phyloP scores from a whole-genome alignment of 2,113 vertebrate genomes.

The Ptilonorhynchus violaceus region DNA sequence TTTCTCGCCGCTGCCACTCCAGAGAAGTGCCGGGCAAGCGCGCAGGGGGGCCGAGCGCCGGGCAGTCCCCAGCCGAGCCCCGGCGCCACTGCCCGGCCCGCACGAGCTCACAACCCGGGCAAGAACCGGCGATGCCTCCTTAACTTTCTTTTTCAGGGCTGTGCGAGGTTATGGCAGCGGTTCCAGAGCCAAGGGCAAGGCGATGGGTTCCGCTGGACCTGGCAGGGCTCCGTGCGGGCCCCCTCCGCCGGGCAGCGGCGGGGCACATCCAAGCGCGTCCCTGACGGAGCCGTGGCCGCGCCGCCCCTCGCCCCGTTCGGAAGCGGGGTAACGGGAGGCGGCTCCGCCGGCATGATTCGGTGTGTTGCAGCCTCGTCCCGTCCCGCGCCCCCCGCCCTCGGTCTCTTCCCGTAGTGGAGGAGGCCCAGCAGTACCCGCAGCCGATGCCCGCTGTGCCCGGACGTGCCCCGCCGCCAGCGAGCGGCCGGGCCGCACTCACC shows the following conservation, averaged over 20 bases:
- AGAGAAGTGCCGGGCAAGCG: neutral
- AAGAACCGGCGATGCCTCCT: neutral
- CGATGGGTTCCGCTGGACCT: neutral
- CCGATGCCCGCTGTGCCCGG: neutral
- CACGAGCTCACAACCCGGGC: neutral
- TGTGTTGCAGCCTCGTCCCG: neutral
- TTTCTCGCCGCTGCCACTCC: neutral
- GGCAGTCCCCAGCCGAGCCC: neutral
- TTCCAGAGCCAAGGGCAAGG: neutral
- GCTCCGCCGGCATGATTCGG: no score
- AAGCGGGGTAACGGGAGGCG: neutral
- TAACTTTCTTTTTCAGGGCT: neutral
- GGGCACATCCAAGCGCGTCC: neutral
- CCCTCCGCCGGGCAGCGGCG: neutral
- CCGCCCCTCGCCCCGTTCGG: neutral
- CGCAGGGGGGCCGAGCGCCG: neutral
- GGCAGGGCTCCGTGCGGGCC: neutral
- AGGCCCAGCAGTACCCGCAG: neutral
- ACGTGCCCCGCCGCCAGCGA: neutral
- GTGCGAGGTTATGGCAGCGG: neutral
- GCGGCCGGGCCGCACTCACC: slow-evolving; percentile 58
- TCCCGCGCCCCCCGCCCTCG: neutral
- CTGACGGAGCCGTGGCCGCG: neutral
- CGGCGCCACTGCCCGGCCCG: neutral
- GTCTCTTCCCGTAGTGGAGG: neutral